Percentiles rank a stretch among this genome's conserved stretches.
phyloP scores from a whole-genome alignment of 2,888 invertebrate genomes.

The Mesochorus sp. region DNA sequence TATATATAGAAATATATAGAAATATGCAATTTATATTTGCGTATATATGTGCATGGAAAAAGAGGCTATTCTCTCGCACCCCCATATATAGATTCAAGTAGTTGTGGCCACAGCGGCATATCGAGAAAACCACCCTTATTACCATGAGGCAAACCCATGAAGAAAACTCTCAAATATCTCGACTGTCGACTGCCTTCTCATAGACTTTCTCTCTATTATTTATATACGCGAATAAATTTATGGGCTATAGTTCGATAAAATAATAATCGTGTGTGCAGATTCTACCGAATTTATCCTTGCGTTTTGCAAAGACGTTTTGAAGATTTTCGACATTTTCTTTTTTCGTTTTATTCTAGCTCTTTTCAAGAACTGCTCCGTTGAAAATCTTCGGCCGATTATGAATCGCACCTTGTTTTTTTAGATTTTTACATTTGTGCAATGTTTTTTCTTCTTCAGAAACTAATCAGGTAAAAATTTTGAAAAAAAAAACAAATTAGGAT shows the following conservation, averaged over 20 bases:
- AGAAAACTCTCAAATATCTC: constrained; percentile 74
- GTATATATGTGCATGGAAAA: constrained; percentile 27
- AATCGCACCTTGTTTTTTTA: no score
- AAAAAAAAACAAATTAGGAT: no score
- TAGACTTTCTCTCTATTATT: background rate
- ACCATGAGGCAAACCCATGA: constrained; percentile 54
- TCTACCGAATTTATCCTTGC: constrained; percentile 58
- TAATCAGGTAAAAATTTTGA: no score
- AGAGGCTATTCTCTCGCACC: constrained; percentile 9
- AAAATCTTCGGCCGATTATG: no score
- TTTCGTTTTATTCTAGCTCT: no score
- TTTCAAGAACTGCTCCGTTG: no score
- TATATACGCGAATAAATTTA: constrained; percentile 26
- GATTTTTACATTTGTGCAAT: no score
- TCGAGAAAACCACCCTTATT: constrained; percentile 54
- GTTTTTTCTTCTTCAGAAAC: no score
- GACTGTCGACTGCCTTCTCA: constrained; percentile 65
- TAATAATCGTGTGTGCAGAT: constrained; percentile 72
- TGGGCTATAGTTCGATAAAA: constrained; percentile 79
- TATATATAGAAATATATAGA: background rate
- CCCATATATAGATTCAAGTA: constrained; percentile 22
- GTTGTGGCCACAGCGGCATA: constrained; percentile 50
- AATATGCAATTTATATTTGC: background rate
- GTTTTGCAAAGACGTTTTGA: no score
- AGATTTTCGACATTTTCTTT: no score